These are phyloP conservation scores for Trichopria drosophilae DNA, from an alignment of 2,888 invertebrate genomes.

Conservation along the genomic window DNA sequence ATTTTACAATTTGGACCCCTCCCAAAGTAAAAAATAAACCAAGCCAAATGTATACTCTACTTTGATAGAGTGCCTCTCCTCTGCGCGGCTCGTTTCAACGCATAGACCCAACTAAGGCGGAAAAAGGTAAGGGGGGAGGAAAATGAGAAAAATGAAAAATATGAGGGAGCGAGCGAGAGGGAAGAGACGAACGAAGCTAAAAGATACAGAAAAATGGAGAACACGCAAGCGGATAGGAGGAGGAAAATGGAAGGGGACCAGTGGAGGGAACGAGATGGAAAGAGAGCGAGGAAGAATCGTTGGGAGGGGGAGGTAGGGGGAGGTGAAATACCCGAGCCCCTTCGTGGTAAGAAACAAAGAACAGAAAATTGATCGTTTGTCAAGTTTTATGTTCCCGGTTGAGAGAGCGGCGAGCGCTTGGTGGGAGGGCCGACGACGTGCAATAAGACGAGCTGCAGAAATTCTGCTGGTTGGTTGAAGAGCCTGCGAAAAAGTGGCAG, in stretches of 20 bases:
- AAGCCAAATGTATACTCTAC: constrained; percentile 58
- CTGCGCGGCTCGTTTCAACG: constrained; percentile 52
- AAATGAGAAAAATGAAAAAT: constrained; percentile 24
- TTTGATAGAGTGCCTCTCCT: constrained; percentile 57
- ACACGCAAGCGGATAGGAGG: constrained; percentile 11
- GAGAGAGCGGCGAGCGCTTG: background rate
- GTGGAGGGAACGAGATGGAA: constrained; percentile 18
- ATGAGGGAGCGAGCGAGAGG: constrained; percentile 14
- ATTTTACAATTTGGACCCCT: constrained; percentile 59
- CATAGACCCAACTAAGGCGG: constrained; percentile 36
- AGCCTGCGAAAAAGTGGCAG: constrained; percentile 22
- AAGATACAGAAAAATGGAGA: constrained; percentile 22
- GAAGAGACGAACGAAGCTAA: constrained; percentile 32
- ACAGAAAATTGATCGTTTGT: constrained; percentile 56
- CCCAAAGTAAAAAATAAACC: constrained; percentile 58
- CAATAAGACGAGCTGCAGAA: constrained; percentile 48
- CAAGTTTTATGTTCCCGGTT: constrained; percentile 50
- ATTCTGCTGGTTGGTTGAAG: constrained; percentile 33
- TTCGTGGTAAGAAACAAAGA: constrained; percentile 51
- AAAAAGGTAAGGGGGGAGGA: constrained; percentile 32
- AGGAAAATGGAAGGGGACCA: constrained; percentile 19
- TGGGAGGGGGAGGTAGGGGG: constrained; percentile 7
- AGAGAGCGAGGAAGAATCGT: constrained; percentile 23
- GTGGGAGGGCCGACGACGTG: constrained; percentile 17
- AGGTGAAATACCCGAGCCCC: constrained; percentile 21